A percentile compares a stretch with the other conserved stretches of the same genome.
Evolutionary conservation across 1,140 invertebrate species (phyloP).

Genomic region (Periplaneta americana): DNA sequence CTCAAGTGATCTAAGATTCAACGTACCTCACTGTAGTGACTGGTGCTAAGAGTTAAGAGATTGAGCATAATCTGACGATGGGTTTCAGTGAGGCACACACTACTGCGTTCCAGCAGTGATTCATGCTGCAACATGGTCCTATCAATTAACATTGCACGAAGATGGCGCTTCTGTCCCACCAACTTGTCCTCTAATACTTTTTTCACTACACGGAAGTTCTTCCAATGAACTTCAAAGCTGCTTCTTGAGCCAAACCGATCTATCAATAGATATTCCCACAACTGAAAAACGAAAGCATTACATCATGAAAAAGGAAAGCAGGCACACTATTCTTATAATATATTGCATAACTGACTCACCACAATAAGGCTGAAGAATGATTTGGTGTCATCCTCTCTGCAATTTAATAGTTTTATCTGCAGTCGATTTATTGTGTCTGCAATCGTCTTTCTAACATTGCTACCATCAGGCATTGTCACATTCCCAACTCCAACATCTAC

Average conservation of each 20-base stretch:
- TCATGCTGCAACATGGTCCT: slow-evolving; percentile 61
- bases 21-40: slow-evolving; percentile 59
- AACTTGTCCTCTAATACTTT: slow-evolving; percentile 54
- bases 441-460: slow-evolving; percentile 53
- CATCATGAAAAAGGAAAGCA: neutral
- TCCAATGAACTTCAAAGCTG: slow-evolving; percentile 49
- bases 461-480: slow-evolving; percentile 53
- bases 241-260: slow-evolving; percentile 44
- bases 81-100: slow-evolving; percentile 43
- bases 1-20: neutral
- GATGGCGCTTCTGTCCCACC: slow-evolving; percentile 51
- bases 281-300: slow-evolving; percentile 35
- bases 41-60: slow-evolving; percentile 57
- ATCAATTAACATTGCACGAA: slow-evolving; percentile 58
- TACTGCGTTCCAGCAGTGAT: slow-evolving; percentile 41
- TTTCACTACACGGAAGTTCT: slow-evolving; percentile 53
- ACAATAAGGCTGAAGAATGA: slow-evolving; percentile 55
- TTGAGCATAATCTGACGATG: slow-evolving; percentile 56
- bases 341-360: slow-evolving; percentile 30
- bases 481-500: slow-evolving; percentile 32
- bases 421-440: slow-evolving; percentile 45
- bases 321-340: neutral
- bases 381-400: slow-evolving; percentile 69
- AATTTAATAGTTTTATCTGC: slow-evolving; percentile 51
- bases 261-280: slow-evolving; percentile 53